Evolutionary conservation across 92 coral and sea anemone species (phyloP).

Genomic region (Montipora capitata): DNA sequence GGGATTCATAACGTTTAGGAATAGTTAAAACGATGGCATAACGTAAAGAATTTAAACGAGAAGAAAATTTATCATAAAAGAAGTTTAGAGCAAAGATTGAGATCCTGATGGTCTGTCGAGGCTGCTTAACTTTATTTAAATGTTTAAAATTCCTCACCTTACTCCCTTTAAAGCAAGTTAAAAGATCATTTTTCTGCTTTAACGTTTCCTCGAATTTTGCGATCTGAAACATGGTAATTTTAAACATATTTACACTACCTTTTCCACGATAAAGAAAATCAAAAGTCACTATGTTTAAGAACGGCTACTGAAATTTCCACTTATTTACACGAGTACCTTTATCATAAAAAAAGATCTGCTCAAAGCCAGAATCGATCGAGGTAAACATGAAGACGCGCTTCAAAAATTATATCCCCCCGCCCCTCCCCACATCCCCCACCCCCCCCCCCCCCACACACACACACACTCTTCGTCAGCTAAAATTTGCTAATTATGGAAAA

Average conservation of each 20-base stretch:
- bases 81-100: too few species aligned
- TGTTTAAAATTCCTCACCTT: slow-evolving; percentile 62
- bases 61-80: too few species aligned
- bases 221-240: slow-evolving; percentile 71
- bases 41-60: too few species aligned
- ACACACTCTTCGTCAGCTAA: too few species aligned
- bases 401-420: too few species aligned
- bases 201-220: slow-evolving; percentile 89
- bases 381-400: too few species aligned
- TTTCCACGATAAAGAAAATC: too few species aligned
- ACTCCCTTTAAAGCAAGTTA: slow-evolving; percentile 67
- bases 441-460: too few species aligned
- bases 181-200: slow-evolving; percentile 86
- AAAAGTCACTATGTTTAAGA: not conserved
- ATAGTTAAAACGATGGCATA: not conserved
- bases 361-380: not conserved
- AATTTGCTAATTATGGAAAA: too few species aligned
- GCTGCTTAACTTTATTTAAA: not conserved
- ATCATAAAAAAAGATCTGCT: not conserved
- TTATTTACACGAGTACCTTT: not conserved
- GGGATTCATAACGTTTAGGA: not conserved
- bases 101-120: not conserved
- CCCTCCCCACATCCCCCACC: too few species aligned
- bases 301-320: not conserved
- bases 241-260: not conserved